Percentiles rank a stretch among this genome's conserved stretches.
phyloP scores from a whole-genome alignment of 2,888 invertebrate species.

The Pinctada fucata region DNA sequence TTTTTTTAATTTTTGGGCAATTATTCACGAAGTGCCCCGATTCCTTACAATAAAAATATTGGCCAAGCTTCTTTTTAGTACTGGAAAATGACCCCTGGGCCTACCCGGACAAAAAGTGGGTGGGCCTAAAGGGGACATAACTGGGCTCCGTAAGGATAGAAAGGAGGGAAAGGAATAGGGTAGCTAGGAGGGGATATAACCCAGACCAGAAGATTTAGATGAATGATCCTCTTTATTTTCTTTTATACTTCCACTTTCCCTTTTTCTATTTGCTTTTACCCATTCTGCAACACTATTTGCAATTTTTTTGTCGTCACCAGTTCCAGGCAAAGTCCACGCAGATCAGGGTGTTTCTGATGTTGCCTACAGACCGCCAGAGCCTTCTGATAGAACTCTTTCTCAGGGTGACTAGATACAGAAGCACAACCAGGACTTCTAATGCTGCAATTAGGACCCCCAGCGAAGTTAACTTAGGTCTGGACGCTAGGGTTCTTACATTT shows the following conservation, averaged over 20 bases:
- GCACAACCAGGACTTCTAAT: neutral
- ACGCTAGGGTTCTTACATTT: neutral
- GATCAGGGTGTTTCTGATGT: neutral
- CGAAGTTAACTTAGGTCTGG: neutral
- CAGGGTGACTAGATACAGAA: neutral
- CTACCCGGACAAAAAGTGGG: no score
- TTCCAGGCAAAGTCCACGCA: neutral
- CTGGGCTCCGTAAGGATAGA: no score
- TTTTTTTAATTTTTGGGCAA: constrained; percentile 20
- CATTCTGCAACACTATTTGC: neutral
- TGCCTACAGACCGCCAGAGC: neutral
- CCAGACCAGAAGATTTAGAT: no score
- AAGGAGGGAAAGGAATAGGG: no score
- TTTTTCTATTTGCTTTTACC: neutral
- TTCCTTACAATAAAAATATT: constrained; percentile 22
- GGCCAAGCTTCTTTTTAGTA: neutral
- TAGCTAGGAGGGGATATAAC: no score
- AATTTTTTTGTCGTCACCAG: neutral
- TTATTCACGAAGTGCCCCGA: constrained; percentile 10
- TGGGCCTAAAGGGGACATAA: no score
- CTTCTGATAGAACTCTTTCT: neutral
- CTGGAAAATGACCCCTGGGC: neutral
- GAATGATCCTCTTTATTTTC: no score
- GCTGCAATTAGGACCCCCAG: neutral
- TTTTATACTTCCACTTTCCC: neutral